A percentile compares a stretch with the other conserved stretches of the same genome.
These are phyloP conservation scores for Rhinolophus sinicus DNA, from an alignment of 2,113 vertebrate genomes.

Conservation along the genomic window DNA sequence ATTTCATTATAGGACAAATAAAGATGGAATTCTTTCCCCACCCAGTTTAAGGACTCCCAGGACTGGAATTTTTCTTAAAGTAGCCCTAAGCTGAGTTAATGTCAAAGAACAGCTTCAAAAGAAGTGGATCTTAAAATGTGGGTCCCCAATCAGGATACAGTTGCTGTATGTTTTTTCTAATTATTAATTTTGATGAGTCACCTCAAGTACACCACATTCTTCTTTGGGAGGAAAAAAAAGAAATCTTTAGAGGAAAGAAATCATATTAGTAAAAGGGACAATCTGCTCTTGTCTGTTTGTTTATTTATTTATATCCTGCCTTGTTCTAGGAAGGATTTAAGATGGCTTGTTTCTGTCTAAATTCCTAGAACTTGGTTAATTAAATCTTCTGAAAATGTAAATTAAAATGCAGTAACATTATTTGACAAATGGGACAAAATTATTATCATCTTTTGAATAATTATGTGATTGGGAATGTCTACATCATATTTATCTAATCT, in stretches of 20 bases:
- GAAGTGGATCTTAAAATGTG: slow-evolving; percentile 4
- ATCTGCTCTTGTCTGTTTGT: slow-evolving; percentile 69
- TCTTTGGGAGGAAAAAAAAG: slow-evolving; percentile 16
- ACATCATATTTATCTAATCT: slow-evolving; percentile 81
- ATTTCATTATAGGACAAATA: background rate
- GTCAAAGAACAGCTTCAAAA: slow-evolving; percentile 22
- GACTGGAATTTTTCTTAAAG: background rate
- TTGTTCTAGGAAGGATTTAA: slow-evolving; percentile 69
- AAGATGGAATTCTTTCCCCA: background rate
- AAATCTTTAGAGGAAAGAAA: slow-evolving; percentile 66
- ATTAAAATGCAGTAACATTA: slow-evolving; percentile 81
- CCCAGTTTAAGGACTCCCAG: background rate
- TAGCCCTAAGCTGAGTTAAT: slow-evolving; percentile 16
- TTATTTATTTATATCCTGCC: slow-evolving; percentile 60
- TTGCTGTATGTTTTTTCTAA: background rate
- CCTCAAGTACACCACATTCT: background rate
- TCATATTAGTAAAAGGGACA: slow-evolving; percentile 55
- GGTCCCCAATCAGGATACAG: background rate
- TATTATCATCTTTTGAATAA: slow-evolving; percentile 83
- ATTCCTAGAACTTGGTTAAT: slow-evolving; percentile 80
- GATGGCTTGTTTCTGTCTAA: slow-evolving; percentile 68
- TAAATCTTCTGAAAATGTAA: slow-evolving; percentile 81
- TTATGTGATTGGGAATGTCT: slow-evolving; percentile 79
- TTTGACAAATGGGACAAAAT: slow-evolving; percentile 82
- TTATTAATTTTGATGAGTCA: slow-evolving; percentile 44